phyloP scores from a whole-genome alignment of 2,113 vertebrate genomes.

The Riparia riparia region DNA sequence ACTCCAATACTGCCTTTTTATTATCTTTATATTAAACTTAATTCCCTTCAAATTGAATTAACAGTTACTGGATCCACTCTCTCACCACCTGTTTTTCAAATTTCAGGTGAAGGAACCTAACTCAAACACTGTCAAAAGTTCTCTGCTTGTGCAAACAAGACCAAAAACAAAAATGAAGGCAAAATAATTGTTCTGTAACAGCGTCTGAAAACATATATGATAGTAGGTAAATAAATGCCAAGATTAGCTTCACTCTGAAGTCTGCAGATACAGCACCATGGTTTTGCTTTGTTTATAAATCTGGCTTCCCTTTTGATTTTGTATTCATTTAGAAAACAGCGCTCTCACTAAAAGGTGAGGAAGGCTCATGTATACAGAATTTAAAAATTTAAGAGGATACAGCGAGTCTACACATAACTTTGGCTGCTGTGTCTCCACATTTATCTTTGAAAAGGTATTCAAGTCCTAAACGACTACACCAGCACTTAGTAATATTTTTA shows the following conservation, averaged over 20 bases:
- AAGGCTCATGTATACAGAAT: neutral
- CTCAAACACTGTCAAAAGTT: neutral
- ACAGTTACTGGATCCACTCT: neutral
- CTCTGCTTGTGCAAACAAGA: neutral
- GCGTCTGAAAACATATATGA: neutral
- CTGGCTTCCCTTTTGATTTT: constrained; percentile 18
- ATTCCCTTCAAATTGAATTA: neutral
- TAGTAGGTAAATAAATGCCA: neutral
- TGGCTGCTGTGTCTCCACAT: neutral
- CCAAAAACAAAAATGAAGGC: neutral
- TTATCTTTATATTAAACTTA: neutral
- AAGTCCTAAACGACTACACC: neutral
- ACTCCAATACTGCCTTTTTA: neutral
- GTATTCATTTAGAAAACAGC: neutral
- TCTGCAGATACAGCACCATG: constrained; percentile 16
- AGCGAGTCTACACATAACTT: neutral
- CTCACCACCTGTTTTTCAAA: neutral
- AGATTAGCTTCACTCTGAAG: constrained; percentile 4
- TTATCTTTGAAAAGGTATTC: neutral
- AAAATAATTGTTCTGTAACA: neutral
- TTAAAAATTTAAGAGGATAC: neutral
- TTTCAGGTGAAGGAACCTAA: neutral
- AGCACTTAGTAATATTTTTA: neutral
- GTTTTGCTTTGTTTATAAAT: neutral
- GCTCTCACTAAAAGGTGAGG: neutral